A percentile compares a stretch with the other conserved stretches of the same genome.
Evolutionary conservation across 35 echinoderm and acorn worm genomes (phyloP).

Genomic region (Anneissia japonica): DNA sequence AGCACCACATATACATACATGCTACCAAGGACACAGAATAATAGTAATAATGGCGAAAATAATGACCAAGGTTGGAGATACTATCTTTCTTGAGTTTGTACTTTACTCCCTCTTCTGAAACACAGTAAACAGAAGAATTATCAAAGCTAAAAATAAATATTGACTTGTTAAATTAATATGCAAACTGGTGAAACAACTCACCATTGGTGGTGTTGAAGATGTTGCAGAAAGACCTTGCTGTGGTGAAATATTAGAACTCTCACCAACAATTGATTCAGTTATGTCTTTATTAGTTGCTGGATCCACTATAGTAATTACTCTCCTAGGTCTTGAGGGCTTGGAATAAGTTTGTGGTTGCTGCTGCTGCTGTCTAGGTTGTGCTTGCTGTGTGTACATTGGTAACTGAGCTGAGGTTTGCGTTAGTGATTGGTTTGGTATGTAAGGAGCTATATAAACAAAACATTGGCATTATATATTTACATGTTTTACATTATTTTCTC

Average conservation of each 20-base stretch:
- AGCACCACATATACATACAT: constrained; percentile 2
- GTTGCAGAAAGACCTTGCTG: constrained; percentile 47
- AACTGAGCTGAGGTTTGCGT: neutral
- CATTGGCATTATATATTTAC: too few relatives aligned
- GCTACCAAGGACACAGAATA: neutral
- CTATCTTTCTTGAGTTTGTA: too few relatives aligned
- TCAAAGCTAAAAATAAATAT: too few relatives aligned
- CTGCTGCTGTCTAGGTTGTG: neutral
- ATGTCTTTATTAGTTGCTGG: constrained; percentile 64
- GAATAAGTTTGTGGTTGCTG: constrained; percentile 16
- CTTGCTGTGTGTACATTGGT: neutral
- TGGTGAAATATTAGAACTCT: constrained; percentile 20
- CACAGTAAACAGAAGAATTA: too few relatives aligned
- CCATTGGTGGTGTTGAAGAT: constrained; percentile 42
- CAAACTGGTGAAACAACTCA: constrained; percentile 7
- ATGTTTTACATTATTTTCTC: too few relatives aligned
- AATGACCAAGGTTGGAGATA: constrained; percentile 8
- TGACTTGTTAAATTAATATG: too few relatives aligned
- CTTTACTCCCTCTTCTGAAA: too few relatives aligned
- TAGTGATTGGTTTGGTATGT: neutral
- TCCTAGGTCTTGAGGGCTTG: constrained; percentile 40
- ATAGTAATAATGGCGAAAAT: neutral
- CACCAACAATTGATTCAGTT: constrained; percentile 62
- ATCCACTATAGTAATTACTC: constrained; percentile 56
- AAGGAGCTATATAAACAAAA: neutral